Percentiles rank a stretch among this genome's conserved stretches.
These are phyloP conservation scores for Girardinus metallicus DNA, from an alignment of 2,797 vertebrate genomes.

Conservation along the genomic window DNA sequence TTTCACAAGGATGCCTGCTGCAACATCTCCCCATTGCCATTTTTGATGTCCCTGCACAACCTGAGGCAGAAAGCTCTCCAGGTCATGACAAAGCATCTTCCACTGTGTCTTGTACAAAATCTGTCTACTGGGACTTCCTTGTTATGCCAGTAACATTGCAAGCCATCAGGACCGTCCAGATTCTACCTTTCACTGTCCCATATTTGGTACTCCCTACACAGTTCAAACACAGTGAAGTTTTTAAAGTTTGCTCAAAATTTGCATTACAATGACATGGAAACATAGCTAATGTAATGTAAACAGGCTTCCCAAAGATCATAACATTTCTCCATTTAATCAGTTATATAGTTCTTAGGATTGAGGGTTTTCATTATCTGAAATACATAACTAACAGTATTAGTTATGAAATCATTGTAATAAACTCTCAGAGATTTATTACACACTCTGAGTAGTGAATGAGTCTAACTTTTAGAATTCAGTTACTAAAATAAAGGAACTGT, in stretches of 20 bases:
- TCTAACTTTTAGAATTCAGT: not conserved
- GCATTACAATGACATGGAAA: not conserved
- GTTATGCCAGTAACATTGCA: not conserved
- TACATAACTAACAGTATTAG: not conserved
- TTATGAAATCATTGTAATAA: not conserved
- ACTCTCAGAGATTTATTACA: not conserved
- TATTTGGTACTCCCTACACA: not conserved
- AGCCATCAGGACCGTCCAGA: not conserved
- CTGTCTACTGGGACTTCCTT: not conserved
- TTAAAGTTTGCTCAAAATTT: not conserved
- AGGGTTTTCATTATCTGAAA: not conserved
- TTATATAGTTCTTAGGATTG: not conserved
- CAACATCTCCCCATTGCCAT: not conserved
- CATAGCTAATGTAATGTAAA: not conserved
- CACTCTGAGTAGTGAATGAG: not conserved
- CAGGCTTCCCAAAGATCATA: not conserved
- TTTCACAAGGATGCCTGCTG: not conserved
- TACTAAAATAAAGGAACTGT: not conserved
- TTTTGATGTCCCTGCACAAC: not conserved
- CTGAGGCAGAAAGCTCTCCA: not conserved
- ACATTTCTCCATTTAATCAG: not conserved
- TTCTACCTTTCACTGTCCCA: not conserved
- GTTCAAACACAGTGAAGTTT: not conserved
- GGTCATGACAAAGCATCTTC: not conserved
- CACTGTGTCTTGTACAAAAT: not conserved